Conservation (phyloP, 2,888 invertebrate species). For the Malachius bipustulatus region DNA sequence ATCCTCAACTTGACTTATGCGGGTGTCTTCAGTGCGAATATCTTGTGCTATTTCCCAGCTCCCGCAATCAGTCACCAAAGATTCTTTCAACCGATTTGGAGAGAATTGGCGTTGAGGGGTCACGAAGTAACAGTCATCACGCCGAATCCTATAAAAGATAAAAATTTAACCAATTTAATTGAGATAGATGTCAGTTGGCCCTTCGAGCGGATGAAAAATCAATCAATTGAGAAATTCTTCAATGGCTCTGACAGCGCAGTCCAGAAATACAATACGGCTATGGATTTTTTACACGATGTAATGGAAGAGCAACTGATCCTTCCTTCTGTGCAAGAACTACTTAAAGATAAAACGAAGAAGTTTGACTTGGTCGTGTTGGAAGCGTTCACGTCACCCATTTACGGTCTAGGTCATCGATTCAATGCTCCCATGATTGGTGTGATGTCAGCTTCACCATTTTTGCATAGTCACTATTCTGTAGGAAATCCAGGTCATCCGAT, state of each 20-base stretch:
- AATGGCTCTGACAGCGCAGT: neutral
- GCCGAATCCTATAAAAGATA: slow-evolving; percentile 31
- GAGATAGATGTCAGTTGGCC: slow-evolving; percentile 28
- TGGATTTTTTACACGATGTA: too few relatives aligned
- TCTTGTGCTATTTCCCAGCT: slow-evolving; percentile 30
- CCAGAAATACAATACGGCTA: neutral
- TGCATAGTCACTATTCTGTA: slow-evolving; percentile 19
- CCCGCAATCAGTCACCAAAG: slow-evolving; percentile 37
- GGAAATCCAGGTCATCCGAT: slow-evolving; percentile 25
- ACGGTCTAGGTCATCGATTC: slow-evolving; percentile 11
- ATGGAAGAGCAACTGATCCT: neutral
- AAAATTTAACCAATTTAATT: slow-evolving; percentile 26
- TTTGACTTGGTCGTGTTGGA: slow-evolving; percentile 18
- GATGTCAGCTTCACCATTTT: slow-evolving; percentile 19
- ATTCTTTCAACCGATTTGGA: slow-evolving; percentile 31
- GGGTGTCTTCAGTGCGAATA: too few relatives aligned
- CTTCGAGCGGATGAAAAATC: slow-evolving; percentile 22
- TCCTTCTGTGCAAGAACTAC: slow-evolving; percentile 9
- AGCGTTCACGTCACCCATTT: slow-evolving; percentile 11
- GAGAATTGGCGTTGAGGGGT: slow-evolving; percentile 33
- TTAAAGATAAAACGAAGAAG: slow-evolving; percentile 6
- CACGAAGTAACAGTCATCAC: slow-evolving; percentile 36
- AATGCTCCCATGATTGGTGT: slow-evolving; percentile 17
- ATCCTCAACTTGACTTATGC: too few relatives aligned
- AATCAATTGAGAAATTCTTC: neutral